Conservation (phyloP, 2,797 vertebrate genomes). For the Caiman crocodilus region DNA sequence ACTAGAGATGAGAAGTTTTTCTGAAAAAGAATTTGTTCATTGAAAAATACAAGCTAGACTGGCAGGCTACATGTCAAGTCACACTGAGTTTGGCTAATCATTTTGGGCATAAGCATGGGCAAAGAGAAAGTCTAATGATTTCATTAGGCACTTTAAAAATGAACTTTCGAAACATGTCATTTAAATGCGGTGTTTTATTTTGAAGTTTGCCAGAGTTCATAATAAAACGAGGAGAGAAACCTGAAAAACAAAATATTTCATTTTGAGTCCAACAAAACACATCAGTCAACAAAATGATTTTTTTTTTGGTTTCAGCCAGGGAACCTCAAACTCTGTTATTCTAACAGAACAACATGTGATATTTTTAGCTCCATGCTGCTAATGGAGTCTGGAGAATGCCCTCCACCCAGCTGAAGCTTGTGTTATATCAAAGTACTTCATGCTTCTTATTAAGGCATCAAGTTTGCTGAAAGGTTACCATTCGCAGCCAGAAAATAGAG, state of each 20-base stretch:
- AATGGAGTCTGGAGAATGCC: not conserved
- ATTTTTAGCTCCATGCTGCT: not conserved
- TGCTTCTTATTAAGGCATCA: not conserved
- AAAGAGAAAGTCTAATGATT: not conserved
- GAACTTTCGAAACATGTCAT: not conserved
- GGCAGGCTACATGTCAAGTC: not conserved
- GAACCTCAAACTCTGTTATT: not conserved
- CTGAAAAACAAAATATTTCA: not conserved
- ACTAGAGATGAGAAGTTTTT: not conserved
- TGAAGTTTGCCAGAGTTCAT: not conserved
- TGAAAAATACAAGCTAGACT: constrained; percentile 11
- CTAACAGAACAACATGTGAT: not conserved
- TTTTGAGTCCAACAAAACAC: not conserved
- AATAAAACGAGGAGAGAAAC: not conserved
- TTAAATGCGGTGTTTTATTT: not conserved
- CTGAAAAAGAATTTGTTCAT: not conserved
- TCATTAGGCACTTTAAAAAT: not conserved
- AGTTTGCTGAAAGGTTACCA: not conserved
- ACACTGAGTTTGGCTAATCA: not conserved
- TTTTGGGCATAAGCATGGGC: not conserved
- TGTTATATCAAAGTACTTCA: not conserved
- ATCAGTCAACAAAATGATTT: not conserved
- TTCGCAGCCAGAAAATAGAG: constrained; percentile 29
- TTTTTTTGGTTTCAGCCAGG: not conserved
- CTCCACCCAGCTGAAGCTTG: not conserved